Conservation (phyloP, 2,888 invertebrate genomes). For the Seladonia tumulorum region DNA sequence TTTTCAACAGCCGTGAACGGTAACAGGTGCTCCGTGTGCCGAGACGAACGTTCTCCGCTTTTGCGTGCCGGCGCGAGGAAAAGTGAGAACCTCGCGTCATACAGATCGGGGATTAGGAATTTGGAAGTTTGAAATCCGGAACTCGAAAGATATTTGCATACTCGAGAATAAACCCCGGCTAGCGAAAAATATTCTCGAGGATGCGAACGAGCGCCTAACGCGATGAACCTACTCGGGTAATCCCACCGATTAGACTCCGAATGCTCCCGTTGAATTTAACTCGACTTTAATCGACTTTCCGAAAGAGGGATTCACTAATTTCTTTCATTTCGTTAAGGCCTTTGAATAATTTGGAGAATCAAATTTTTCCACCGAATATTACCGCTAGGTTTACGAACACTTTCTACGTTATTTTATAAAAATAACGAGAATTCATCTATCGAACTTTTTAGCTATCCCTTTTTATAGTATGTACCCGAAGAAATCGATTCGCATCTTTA, state of each 20-base stretch:
- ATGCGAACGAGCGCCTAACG: background rate
- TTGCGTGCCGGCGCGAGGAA: constrained; percentile 32
- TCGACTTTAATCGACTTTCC: background rate
- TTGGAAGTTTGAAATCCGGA: constrained; percentile 17
- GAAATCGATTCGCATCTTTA: too few relatives aligned
- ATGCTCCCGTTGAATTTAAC: background rate
- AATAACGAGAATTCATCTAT: too few relatives aligned
- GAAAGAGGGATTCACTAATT: too few relatives aligned
- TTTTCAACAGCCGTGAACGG: constrained; percentile 48
- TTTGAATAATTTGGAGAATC: too few relatives aligned
- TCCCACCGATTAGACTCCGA: background rate
- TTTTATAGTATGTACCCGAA: too few relatives aligned
- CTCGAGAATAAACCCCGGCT: background rate
- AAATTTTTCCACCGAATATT: too few relatives aligned
- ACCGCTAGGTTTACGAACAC: too few relatives aligned
- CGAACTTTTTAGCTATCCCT: too few relatives aligned
- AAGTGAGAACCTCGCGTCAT: constrained; percentile 23
- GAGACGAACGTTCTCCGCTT: constrained; percentile 50
- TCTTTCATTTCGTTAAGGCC: too few relatives aligned
- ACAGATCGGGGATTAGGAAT: constrained; percentile 26
- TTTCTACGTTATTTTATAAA: too few relatives aligned
- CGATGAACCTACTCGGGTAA: background rate
- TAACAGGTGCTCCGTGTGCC: constrained; percentile 56
- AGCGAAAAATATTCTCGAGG: background rate
- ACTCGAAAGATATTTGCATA: constrained; percentile 5